Conservation (phyloP, 2,888 invertebrate genomes). For the Netelia fuscicornis region DNA sequence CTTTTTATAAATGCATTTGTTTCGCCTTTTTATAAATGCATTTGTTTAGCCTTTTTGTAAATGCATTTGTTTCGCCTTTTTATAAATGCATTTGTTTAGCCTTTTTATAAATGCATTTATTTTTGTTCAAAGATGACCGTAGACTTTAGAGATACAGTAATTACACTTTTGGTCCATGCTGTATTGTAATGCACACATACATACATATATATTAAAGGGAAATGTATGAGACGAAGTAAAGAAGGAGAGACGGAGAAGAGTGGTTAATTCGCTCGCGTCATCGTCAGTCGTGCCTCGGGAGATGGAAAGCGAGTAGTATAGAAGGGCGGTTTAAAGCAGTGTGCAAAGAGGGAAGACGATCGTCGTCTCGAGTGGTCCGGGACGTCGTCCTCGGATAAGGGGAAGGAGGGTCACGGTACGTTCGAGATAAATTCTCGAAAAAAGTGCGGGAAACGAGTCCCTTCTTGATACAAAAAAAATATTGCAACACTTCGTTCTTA, state of each 20-base stretch:
- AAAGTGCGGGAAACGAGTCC: slow-evolving; percentile 22
- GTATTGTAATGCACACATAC: background rate
- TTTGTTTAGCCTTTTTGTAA: too few species aligned
- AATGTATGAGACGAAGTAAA: slow-evolving; percentile 7
- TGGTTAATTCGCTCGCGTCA: slow-evolving; percentile 59
- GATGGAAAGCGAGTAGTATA: slow-evolving; percentile 34
- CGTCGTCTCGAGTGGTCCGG: slow-evolving; percentile 63
- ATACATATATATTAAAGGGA: background rate
- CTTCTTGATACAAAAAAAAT: slow-evolving; percentile 41
- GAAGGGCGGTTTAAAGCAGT: slow-evolving; percentile 31
- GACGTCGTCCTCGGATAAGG: slow-evolving; percentile 32
- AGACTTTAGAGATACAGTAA: background rate
- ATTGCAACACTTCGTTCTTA: background rate
- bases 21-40: too few species aligned
- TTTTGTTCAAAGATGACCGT: too few species aligned
- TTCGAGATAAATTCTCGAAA: slow-evolving; percentile 30
- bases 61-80: too few species aligned
- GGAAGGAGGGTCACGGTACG: background rate
- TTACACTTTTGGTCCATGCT: background rate
- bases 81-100: too few species aligned
- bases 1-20: too few species aligned
- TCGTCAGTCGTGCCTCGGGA: slow-evolving; percentile 55
- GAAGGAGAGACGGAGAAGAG: slow-evolving; percentile 32
- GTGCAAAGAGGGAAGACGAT: slow-evolving; percentile 58
- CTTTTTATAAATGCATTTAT: too few species aligned